A percentile compares a stretch with the other conserved stretches of the same genome.
These are phyloP conservation scores for Lepidurus couesii DNA, from an alignment of 1,140 invertebrate species.

Conservation along the genomic window DNA sequence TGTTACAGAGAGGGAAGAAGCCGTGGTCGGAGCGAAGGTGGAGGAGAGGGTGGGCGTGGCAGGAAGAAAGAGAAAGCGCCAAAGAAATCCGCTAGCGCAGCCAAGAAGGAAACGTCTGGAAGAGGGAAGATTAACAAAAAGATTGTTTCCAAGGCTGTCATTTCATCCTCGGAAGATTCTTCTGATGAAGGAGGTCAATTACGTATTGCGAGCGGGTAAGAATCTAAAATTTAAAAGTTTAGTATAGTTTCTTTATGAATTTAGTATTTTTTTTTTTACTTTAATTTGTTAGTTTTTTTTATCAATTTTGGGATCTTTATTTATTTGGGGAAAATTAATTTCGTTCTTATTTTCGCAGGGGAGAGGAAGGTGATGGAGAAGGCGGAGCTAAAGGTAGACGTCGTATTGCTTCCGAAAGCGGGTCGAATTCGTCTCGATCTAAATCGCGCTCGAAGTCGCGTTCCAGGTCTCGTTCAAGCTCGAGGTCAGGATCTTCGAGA, in stretches of 20 bases:
- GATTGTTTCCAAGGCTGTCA: constrained; percentile 89
- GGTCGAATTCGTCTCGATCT: constrained; percentile 38
- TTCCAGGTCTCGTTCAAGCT: constrained; percentile 37
- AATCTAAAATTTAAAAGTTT: constrained; percentile 34
- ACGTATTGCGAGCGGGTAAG: constrained; percentile 55
- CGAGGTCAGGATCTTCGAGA: constrained; percentile 36
- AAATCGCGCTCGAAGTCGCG: constrained; percentile 38
- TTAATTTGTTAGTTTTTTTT: not conserved
- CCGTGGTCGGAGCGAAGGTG: constrained; percentile 39
- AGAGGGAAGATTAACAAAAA: constrained; percentile 68
- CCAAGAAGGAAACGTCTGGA: not conserved
- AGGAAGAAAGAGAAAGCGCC: constrained; percentile 45
- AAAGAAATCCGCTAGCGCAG: constrained; percentile 10
- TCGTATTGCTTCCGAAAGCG: constrained; percentile 45
- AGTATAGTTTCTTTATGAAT: constrained; percentile 28
- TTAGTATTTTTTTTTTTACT: not conserved
- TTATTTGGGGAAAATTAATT: constrained; percentile 29
- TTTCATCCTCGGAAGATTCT: constrained; percentile 83
- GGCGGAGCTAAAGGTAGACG: constrained; percentile 43
- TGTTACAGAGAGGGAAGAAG: constrained; percentile 43
- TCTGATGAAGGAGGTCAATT: constrained; percentile 61
- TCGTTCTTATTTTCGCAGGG: constrained; percentile 41
- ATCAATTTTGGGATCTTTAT: not conserved
- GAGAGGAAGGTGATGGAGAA: constrained; percentile 45
- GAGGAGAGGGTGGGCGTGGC: constrained; percentile 43